Evolutionary conservation across 2,113 vertebrate species (phyloP).

Genomic region (Corynorhinus townsendii): DNA sequence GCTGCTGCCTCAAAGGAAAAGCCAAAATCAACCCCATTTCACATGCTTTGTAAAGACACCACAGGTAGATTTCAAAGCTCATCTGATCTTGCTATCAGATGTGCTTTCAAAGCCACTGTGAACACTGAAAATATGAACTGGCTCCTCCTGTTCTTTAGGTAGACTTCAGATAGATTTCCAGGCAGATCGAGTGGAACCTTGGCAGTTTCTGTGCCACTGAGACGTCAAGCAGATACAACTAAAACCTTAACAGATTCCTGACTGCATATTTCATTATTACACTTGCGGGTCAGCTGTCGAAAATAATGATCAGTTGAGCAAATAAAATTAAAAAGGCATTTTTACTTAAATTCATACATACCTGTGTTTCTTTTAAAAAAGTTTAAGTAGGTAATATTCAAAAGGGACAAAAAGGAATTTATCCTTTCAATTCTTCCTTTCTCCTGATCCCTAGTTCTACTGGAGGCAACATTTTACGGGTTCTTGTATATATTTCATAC

Average conservation of each 20-base stretch:
- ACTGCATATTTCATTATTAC: neutral
- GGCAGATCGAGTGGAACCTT: neutral
- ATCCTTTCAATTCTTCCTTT: neutral
- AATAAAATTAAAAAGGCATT: neutral
- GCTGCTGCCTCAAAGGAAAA: slow-evolving; percentile 41
- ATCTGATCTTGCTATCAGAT: slow-evolving; percentile 11
- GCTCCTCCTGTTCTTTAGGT: neutral
- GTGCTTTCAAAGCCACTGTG: neutral
- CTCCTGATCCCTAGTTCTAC: neutral
- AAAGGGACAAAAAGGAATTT: neutral
- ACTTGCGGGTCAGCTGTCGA: neutral
- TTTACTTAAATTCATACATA: slow-evolving; percentile 7
- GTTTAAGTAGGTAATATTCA: neutral
- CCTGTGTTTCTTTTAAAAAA: slow-evolving; percentile 1
- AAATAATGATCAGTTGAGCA: neutral
- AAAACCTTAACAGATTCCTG: neutral
- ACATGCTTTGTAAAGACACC: slow-evolving; percentile 33
- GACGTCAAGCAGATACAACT: neutral
- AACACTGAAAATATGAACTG: slow-evolving; percentile 41
- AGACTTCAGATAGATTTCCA: slow-evolving; percentile 7
- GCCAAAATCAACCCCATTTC: slow-evolving; percentile 34
- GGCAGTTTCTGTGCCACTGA: slow-evolving; percentile 20
- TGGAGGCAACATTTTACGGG: neutral
- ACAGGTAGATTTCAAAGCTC: slow-evolving; percentile 35
- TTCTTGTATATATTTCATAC: slow-evolving; percentile 22